phyloP scores from a whole-genome alignment of 2,888 invertebrate genomes.

The Oegoconia quadripuncta region DNA sequence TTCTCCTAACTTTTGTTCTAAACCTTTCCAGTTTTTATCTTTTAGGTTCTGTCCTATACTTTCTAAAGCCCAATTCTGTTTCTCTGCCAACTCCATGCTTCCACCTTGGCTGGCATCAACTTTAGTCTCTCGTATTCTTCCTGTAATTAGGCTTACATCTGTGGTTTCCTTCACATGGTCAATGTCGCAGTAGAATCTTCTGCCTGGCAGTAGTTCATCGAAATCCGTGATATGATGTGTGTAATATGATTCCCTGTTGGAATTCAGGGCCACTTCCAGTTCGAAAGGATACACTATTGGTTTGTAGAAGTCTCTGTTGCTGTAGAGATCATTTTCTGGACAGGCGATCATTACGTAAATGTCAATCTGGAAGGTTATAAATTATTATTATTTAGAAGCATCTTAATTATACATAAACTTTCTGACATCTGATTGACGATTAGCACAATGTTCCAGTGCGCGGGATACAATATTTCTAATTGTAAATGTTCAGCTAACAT shows the following conservation, averaged over 20 bases:
- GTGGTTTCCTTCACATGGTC: conserved; percentile 53
- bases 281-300: conserved; percentile 96
- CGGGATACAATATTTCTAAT: too few species aligned
- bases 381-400: conserved; percentile 1
- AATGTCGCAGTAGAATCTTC: conserved; percentile 70
- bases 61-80: conserved; percentile 73
- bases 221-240: conserved; percentile 86
- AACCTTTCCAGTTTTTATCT: conserved; percentile 89
- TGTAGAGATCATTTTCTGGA: conserved; percentile 91
- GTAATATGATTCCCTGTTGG: conserved; percentile 73
- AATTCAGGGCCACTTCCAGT: conserved; percentile 90
- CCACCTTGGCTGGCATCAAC: conserved; percentile 48
- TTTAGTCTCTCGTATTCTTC: conserved; percentile 80
- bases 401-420: too few species aligned
- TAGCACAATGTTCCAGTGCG: too few species aligned
- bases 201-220: conserved; percentile 84
- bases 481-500: too few species aligned
- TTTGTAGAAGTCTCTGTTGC: conserved; percentile 91
- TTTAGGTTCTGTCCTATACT: conserved; percentile 82
- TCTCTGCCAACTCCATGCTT: conserved; percentile 59
- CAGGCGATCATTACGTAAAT: conserved; percentile 95
- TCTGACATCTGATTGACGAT: too few species aligned
- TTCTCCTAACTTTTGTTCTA: conserved; percentile 89
- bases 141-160: conserved; percentile 88
- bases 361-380: conserved; percentile 86